Evolutionary conservation across 2,797 vertebrate genomes (phyloP), one percentile per base, ranked within the genome.

Genomic region (Rhinatrema bivittatum): DNA sequence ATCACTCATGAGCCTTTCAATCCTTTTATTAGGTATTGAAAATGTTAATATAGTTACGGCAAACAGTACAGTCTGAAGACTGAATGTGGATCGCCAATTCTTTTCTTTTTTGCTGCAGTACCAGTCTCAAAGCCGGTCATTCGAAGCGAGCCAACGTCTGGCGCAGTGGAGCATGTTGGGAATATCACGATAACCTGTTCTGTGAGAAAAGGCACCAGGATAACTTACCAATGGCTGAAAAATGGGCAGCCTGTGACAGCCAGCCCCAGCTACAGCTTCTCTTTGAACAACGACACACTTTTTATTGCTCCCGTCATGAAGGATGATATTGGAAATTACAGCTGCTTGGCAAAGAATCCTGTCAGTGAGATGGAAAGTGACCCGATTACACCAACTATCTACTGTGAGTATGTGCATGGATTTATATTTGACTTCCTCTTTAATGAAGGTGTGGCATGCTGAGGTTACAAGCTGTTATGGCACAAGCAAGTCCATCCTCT

Each of bases 161-260:
- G 88, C 12, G 85, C 90, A 5, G 79, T 95, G 27, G 95, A 98
- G 35, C 70, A 93, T 11, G 68, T 81, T 39, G 89, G 82, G 3
- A 96, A 97, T 17, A 75, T 93, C n/a, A 96, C 91, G 1, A 75
- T 83, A 75, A 86, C 65, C 6, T 98, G 95, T 59, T 67, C 62
- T 2, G 87, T 89, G 20, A 50, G 65, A 25, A 78, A 50, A 13
- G 93, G 94, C 35, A 92, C 91, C 7, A 78, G 87, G 20, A 69
- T 94, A 13, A 51, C 17, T 39, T 94, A 86, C 56, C 78, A 78
- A 56, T 98, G 95, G 95, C 66, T 86, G n/a, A 87, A 82, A 81
- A 80, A 92, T 53, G 74, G 82, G 28, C 49, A 62, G 2, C 25
- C 26, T 3, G 25, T 96, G 6, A 52, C 17, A 18, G 36, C 57